Percentiles rank a stretch among this genome's conserved stretches.
Evolutionary conservation across 2,113 vertebrate genomes (phyloP).

Genomic region (Pyrgilauda ruficollis): DNA sequence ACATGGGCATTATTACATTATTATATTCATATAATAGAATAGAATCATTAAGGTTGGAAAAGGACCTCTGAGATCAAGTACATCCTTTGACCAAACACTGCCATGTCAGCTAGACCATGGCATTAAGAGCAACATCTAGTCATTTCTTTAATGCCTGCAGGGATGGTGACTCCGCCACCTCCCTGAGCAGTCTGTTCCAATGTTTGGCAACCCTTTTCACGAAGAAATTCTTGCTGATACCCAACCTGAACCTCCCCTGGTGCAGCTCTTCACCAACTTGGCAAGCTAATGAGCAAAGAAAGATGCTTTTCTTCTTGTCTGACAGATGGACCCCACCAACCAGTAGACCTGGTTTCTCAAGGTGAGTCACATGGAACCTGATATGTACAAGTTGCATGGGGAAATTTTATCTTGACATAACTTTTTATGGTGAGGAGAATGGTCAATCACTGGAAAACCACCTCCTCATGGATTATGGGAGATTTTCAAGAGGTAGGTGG

Average conservation of each 20-base stretch:
- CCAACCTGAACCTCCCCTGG: not conserved
- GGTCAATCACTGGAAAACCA: not conserved
- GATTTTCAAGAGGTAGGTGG: not conserved
- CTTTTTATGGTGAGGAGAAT: not conserved
- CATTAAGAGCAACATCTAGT: not conserved
- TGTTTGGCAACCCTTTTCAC: not conserved
- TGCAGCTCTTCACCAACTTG: not conserved
- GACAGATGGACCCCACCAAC: not conserved
- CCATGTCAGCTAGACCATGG: not conserved
- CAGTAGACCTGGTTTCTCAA: not conserved
- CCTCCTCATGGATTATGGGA: not conserved
- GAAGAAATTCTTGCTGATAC: not conserved
- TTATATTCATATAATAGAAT: not conserved
- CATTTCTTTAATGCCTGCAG: not conserved
- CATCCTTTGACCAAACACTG: not conserved
- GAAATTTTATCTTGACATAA: not conserved
- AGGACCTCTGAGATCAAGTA: not conserved
- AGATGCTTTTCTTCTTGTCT: not conserved
- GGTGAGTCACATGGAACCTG: not conserved
- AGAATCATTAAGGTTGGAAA: not conserved
- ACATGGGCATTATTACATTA: too few species aligned
- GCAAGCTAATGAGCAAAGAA: not conserved
- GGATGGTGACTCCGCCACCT: not conserved
- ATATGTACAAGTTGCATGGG: accelerated
- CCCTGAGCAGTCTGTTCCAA: not conserved